Evolutionary conservation across 2,888 invertebrate species (phyloP), one percentile per base, ranked within the genome.

Genomic region (Tigriopus californicus): DNA sequence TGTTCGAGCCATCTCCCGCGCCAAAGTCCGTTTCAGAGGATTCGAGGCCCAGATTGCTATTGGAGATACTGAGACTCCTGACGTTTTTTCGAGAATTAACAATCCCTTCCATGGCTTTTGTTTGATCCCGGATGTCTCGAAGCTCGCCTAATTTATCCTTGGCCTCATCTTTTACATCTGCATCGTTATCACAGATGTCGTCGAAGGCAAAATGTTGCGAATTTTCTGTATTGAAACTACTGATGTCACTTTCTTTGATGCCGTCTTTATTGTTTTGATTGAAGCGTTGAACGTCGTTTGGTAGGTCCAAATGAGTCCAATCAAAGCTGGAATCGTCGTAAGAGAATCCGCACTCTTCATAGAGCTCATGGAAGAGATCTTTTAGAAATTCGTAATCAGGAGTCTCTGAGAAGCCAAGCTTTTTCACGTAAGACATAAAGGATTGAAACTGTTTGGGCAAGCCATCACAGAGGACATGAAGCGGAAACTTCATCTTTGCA

Each of bases 401-500:
- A 12, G 41, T 46, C 13, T 56, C 56, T 13, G 44, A 56, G n/a
- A 22, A 56, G 6, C 18, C 33, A 1, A 56, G 20, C n/a, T 20
- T 33, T 33, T 56, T 56, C 1, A 56, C 56, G 24, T 56, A 56
- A 2, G n/a, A 22, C 56, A 56, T 56, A 22, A 46, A 56, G 1
- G 44, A 2, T 46, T 56, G 46, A 42, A 56, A 56, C 22, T 44
- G 24, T 25, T 18, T 2, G 6, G 56, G 56, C 13, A 56, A 20
- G n/a, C 56, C 58, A 18, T 58, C 33, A 25, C 58, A 58, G n/a
- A 58, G 25, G 20, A 41, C 33, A 13, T 49, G n/a, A 15, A 49
- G n/a, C 33, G 58, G 48, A 33, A 20, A n/a, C 22, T 58, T 58
- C 58, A 58, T 58, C 25, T 58, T 58, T 10, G 58, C 18, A 25